Percentiles rank a stretch among this genome's conserved stretches.
These are phyloP conservation scores for Dioctria linearis DNA, from an alignment of 2,888 invertebrate genomes.

Conservation along the genomic window DNA sequence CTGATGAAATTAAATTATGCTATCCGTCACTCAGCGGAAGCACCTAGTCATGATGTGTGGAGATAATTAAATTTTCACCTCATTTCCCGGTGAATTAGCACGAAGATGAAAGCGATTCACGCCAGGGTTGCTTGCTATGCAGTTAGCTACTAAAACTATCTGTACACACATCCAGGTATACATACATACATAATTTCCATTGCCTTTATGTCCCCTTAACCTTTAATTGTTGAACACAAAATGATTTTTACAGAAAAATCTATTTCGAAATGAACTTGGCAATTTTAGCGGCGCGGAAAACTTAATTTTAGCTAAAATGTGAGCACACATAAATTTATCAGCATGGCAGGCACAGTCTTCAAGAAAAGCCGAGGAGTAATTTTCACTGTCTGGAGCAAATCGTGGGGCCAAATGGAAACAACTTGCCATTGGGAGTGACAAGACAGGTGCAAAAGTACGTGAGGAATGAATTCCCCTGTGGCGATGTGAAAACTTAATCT, in stretches of 20 bases:
- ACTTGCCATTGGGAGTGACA: constrained; percentile 11
- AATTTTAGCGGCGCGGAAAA: not conserved
- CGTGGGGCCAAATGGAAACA: not conserved
- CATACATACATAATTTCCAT: not conserved
- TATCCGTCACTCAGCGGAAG: constrained; percentile 21
- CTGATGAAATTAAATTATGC: constrained; percentile 11
- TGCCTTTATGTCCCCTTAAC: no score
- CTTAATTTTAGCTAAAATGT: constrained; percentile 1
- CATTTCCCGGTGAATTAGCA: not conserved
- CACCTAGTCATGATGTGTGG: not conserved
- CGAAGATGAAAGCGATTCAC: constrained; percentile 5
- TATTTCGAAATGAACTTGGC: not conserved
- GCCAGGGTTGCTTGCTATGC: not conserved
- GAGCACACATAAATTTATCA: not conserved
- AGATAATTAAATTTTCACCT: constrained; percentile 26
- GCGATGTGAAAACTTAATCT: constrained; percentile 17
- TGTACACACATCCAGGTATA: not conserved
- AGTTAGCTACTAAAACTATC: not conserved
- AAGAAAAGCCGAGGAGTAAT: not conserved
- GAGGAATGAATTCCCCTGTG: not conserved
- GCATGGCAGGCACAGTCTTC: not conserved
- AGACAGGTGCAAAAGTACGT: constrained; percentile 31
- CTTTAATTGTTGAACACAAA: not conserved
- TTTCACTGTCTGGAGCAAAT: not conserved
- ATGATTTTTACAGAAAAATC: not conserved